Evolutionary conservation across 1,140 invertebrate genomes (phyloP), one percentile per base, ranked within the genome.

Genomic region (Oryzaephilus surinamensis): DNA sequence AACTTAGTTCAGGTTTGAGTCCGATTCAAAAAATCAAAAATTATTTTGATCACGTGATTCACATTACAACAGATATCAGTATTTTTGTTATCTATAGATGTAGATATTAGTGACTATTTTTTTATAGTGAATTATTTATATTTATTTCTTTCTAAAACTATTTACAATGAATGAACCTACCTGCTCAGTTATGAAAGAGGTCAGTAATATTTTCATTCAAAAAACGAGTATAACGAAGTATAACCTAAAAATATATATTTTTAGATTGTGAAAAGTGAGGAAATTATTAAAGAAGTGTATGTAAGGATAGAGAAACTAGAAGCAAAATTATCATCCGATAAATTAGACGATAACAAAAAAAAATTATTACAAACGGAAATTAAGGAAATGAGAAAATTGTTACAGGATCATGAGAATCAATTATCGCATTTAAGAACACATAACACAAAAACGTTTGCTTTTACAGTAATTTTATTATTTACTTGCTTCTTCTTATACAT

Each of bases 161-260:
- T 20, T 5, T n/a, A 24, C 23, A 10, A 24, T 10, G 23, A 24
- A 8, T n/a, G 1, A 4, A n/a, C 27, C 27, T 16, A 17, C 29
- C 14, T 38, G 36, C 30, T 38, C 36, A 11, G 27, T 38, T 2
- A 30, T 38, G 36, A 30, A 31, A 10, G 36, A 38, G 28, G 36
- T 38, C 12, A 38, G 27, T 10, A 18, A n/a, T 11, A 6, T 24
- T 24, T n/a, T 7, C 4, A 24, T 24, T 6, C n/a, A 12, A 17
- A 31, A 19, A 20, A 28, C 11, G 6, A 27, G 17, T 19, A 36
- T 14, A 15, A 26, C 15, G n/a, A 17, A 15, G 18, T 29, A 23
- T 24, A 14, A 14, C 10, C 11, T 20, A 11, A 23, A 36, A 16
- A 1, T 19, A 17, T 14, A 12, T 13, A 19, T 19, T 38, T 28